Conservation (phyloP, 30 jellyfish, hydroid and myxozoan species). For the Clytia hemisphaerica region DNA sequence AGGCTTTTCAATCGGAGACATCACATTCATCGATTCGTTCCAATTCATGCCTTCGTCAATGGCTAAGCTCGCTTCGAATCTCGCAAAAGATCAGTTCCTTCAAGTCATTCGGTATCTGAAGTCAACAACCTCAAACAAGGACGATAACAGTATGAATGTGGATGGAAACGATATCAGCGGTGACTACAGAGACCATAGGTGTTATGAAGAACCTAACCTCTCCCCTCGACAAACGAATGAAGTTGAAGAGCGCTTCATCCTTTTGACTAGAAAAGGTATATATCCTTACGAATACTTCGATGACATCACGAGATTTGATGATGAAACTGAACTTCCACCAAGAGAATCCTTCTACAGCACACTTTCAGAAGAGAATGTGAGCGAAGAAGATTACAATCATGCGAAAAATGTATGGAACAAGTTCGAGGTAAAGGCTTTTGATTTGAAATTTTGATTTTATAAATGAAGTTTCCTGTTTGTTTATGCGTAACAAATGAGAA, state of each 20-base stretch:
- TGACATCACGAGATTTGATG: slow-evolving; percentile 8
- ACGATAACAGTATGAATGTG: too few relatives aligned
- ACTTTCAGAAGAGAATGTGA: slow-evolving; percentile 5
- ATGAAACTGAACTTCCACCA: slow-evolving; percentile 35
- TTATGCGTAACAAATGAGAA: slow-evolving; percentile 12
- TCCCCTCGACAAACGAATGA: neutral
- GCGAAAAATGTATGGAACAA: slow-evolving; percentile 21
- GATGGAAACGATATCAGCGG: too few relatives aligned
- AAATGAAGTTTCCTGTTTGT: slow-evolving; percentile 28
- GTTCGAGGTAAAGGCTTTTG: slow-evolving; percentile 6
- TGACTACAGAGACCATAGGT: too few relatives aligned
- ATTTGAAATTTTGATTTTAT: slow-evolving; percentile 35
- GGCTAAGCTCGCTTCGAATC: slow-evolving; percentile 23
- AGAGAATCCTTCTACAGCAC: slow-evolving; percentile 8
- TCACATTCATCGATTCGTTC: slow-evolving; percentile 20
- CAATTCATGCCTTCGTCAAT: slow-evolving; percentile 36
- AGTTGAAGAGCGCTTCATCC: neutral
- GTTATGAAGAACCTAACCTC: too few relatives aligned
- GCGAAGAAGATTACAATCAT: slow-evolving; percentile 42
- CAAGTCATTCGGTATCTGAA: too few relatives aligned
- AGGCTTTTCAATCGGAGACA: slow-evolving; percentile 7
- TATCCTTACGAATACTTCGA: slow-evolving; percentile 48
- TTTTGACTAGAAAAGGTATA: slow-evolving; percentile 38
- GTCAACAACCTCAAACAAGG: too few relatives aligned
- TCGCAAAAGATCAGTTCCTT: slow-evolving; percentile 15